phyloP scores from a whole-genome alignment of 2,888 invertebrate species.

The Trilocha varians region DNA sequence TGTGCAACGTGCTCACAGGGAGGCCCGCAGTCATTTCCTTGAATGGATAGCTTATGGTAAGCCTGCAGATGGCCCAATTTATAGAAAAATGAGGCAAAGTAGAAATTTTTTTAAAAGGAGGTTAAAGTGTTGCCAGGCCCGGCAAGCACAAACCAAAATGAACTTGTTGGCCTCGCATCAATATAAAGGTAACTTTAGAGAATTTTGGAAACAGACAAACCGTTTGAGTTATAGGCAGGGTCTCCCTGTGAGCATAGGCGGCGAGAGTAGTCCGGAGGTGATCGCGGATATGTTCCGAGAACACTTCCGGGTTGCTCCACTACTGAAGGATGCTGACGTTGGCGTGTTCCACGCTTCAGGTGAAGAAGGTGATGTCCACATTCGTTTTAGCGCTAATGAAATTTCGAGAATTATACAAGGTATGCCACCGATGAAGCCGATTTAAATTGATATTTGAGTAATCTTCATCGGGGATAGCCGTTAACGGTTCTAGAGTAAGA shows the following conservation, averaged over 20 bases:
- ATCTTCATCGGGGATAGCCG: too few relatives aligned
- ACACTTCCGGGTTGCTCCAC: neutral
- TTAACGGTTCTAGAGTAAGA: too few relatives aligned
- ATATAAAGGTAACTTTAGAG: neutral
- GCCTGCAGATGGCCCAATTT: neutral
- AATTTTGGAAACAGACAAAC: neutral
- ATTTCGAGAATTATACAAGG: neutral
- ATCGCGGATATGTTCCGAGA: neutral
- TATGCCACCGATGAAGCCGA: neutral
- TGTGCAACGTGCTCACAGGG: neutral
- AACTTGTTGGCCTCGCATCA: neutral
- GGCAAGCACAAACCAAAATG: neutral
- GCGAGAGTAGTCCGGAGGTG: neutral
- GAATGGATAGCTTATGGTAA: neutral
- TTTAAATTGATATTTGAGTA: too few relatives aligned
- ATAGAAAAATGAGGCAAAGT: neutral
- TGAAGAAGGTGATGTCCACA: neutral
- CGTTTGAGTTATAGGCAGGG: neutral
- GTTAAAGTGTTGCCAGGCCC: neutral
- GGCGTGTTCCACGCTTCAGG: neutral
- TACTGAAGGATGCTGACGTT: neutral
- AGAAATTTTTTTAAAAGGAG: neutral
- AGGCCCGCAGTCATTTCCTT: neutral
- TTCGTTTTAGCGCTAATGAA: neutral
- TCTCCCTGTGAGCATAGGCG: neutral